Conservation (phyloP, 2,113 vertebrate genomes). For the Poecilia latipinna region DNA sequence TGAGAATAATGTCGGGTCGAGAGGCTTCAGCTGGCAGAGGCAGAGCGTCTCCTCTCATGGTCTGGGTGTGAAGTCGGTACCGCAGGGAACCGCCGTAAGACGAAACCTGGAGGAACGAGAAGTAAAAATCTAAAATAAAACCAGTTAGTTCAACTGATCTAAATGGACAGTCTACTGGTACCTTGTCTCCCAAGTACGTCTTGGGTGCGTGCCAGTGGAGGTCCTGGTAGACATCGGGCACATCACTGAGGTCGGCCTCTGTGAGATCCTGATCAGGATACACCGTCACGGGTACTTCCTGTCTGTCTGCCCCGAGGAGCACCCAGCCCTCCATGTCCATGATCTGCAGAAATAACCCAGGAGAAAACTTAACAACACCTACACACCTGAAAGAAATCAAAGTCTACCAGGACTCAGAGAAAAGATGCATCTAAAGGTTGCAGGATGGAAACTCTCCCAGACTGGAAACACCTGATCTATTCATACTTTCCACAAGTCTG, state of each 20-base stretch:
- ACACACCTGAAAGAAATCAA: no score
- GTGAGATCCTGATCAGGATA: constrained; percentile 79
- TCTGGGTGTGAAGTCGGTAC: constrained; percentile 88
- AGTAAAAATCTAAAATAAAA: neutral
- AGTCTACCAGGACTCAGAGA: no score
- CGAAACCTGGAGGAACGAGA: constrained; percentile 81
- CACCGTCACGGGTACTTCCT: constrained; percentile 80
- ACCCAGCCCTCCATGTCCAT: constrained; percentile 90
- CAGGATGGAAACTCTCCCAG: no score
- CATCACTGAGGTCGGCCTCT: constrained; percentile 83
- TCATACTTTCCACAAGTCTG: no score
- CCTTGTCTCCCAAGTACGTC: constrained; percentile 92
- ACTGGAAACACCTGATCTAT: no score
- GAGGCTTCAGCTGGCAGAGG: constrained; percentile 85
- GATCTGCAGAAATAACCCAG: constrained; percentile 70
- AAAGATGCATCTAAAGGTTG: no score
- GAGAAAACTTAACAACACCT: neutral
- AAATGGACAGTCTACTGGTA: neutral
- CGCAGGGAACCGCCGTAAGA: constrained; percentile 90
- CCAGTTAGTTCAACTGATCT: neutral
- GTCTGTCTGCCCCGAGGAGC: constrained; percentile 86
- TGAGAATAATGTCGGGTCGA: constrained; percentile 89
- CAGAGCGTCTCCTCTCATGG: constrained; percentile 87
- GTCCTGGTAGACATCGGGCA: constrained; percentile 88
- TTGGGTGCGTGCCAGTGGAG: constrained; percentile 92